Base-by-base conservation (phyloP, 2,797 vertebrate species). In the Ctenopoma kingsleyae region DNA sequence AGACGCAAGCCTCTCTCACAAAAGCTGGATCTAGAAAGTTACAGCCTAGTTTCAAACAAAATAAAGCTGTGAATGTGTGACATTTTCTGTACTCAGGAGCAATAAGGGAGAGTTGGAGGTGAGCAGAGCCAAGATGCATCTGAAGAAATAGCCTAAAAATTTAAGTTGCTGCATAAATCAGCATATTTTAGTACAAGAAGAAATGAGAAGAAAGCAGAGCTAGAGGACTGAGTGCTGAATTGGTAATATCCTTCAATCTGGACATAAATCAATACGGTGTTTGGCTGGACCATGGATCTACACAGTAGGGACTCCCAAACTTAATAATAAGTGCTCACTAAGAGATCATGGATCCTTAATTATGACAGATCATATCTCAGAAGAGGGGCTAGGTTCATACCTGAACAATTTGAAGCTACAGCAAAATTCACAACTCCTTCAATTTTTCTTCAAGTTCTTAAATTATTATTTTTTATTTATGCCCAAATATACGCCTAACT, bases 91-190 rank as follows among this genome's bases (percentile, higher is more conserved):
- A 43, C 41, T 47, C 22, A 66, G 35, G 17, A 71, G 44, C 12
- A 19, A 49, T 62, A 59, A 55, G n/a, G 40, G 17, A 62, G 32
- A 67, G 30, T 1, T 67, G 22, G 54, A 63, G 32, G 20, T 38
- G 8, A 71, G 49, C 55, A 70, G 41, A 67, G 38, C 27, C 23
- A 22, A 32, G 19, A 67, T 15, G 9, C 17, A 54, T n/a, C n/a
- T n/a, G n/a, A n/a, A n/a, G n/a, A n/a, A 82, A 71, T 4, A 30
- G 50, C 51, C 56, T 35, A 10, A 69, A 76, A 27, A 67, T n/a
- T n/a, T 32, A 5, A 63, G n/a, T 8, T 25, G 8, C 32, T 67
- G 76, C 59, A 78, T 82, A 36, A 67, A 84, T 86, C 81, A 81
- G 84, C 78, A 78, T 55, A 60, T 85, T 79, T 57, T 15, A 50